Evolutionary conservation across 2,888 invertebrate genomes (phyloP), one percentile per base, ranked within the genome.

Genomic region (Calameuta pallipes): DNA sequence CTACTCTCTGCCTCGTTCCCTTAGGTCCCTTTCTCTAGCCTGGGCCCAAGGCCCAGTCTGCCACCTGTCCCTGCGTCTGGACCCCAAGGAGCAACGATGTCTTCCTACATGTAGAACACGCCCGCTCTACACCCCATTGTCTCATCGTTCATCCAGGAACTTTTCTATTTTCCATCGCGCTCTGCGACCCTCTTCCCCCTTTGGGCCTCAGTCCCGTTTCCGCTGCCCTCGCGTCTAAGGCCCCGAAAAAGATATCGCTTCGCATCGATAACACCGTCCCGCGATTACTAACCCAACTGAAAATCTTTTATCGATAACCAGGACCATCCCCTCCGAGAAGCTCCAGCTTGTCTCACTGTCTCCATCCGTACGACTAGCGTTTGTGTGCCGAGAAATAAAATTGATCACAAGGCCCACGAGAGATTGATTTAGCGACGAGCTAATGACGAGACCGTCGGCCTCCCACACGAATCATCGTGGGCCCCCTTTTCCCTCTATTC

Each of bases 61-160:
- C 91, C 91, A 91, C 91, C 91, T 91, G 91, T 91, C 91, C 91
- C 89, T 89, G 80, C 83, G 90, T 88, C 90, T 90, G 88, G 87
- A 86, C 84, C 84, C 85, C 73, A 79, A 86, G 85, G 80, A 83
- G 84, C 83, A 81, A 82, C 86, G 83, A 88, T 88, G 87, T 90
- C 90, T 89, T 90, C 85, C 89, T 89, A 88, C 87, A 87, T 89
- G 89, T 90, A 88, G 83, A 90, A 90, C 90, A 90, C 87, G 86
- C 83, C 86, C 85, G 83, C 83, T 85, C 86, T 83, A 84, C 83
- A 85, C 82, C 83, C 85, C 85, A 88, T 89, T 89, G 86, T 89
- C 84, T 85, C 83, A 73, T 79, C 37, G 33, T 56, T 34, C 76
- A n/a, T 30, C 30, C 76, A 15, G 35, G 15, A 34, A 35, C 71